Base-by-base conservation (phyloP, 2,888 invertebrate genomes). In the Leptinotarsa rubiginosa region DNA sequence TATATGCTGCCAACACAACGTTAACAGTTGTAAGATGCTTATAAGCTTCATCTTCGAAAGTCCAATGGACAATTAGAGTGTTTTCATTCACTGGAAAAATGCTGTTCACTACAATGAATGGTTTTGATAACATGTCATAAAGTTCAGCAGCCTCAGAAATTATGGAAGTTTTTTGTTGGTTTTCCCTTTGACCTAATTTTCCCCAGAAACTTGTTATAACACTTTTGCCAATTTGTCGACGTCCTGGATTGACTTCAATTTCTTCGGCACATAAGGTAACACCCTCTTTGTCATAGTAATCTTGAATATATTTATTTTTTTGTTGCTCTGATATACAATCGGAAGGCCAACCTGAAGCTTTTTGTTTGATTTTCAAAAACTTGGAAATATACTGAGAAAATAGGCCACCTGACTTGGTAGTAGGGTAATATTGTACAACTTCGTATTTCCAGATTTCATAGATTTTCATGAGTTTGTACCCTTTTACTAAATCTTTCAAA, bases 311-410 rank as follows among this genome's bases (percentile, higher is more conserved):
- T 2, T 47, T 16, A 1, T 72, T 52, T 64, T 50, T 59, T 20
- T 73, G 65, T 71, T 79, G 3, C 69, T 62, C 77, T 4, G 75
- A 76, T 0, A 49, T 65, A 70, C 80, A 81, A 4, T 76, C 64
- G 49, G 12, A 41, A 1, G 82, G 82, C 78, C 78, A 83, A 0
- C 79, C 81, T 18, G 72, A 77, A 12, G 80, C 73, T 66, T 83
- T 77, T 52, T 77, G 78, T 75, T 83, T 82, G 0, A 81, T 77
- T 75, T 83, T 82, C 15, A 82, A 47, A 70, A 81, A 83, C 3
- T 73, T 78, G 22, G 84, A 79, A 1, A 84, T 80, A 70, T 84
- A 84, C 2, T 74, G 76, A 13, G 79, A 65, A 77, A 85, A 85
- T n/a, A 85, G 69, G 12, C 82, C 82, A 0, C 77, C 81, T 1